Evolutionary conservation across 2,888 invertebrate species (phyloP).

Genomic region (Pterobdella sp.): DNA sequence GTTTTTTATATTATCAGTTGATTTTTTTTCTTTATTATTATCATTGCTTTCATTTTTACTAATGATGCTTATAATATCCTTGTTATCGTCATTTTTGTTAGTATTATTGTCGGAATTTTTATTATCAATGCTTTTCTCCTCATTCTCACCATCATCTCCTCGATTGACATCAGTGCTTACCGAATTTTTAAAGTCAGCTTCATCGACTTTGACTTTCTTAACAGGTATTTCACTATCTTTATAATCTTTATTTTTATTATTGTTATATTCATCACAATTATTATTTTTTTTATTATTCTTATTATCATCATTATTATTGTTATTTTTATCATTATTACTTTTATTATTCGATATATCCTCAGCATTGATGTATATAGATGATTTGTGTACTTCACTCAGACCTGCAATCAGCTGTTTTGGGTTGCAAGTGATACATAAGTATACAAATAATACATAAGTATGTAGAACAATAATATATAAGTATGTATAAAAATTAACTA

Average conservation of each 20-base stretch:
- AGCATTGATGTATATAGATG: not conserved
- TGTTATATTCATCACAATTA: slow-evolving; percentile 42
- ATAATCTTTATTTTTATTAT: slow-evolving; percentile 44
- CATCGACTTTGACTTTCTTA: not conserved
- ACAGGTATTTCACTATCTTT: not conserved
- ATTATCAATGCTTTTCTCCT: not conserved
- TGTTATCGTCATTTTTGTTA: not conserved
- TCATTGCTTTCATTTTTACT: not conserved
- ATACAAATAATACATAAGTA: too few species aligned
- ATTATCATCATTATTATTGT: slow-evolving; percentile 4
- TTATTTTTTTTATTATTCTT: not conserved
- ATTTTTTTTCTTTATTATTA: not conserved
- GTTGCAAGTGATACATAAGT: too few species aligned
- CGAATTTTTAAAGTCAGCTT: not conserved
- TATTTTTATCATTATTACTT: slow-evolving; percentile 19
- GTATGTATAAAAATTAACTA: too few species aligned
- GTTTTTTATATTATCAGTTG: not conserved
- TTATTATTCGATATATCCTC: not conserved
- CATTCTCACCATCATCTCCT: not conserved
- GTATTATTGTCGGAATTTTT: not conserved
- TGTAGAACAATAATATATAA: too few species aligned
- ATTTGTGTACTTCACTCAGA: not conserved
- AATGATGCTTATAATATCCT: not conserved
- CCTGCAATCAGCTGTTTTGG: not conserved
- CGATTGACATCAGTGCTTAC: not conserved